Evolutionary conservation across 2,797 vertebrate species (phyloP), one percentile per base, ranked within the genome.

Genomic region (Anabacerthia variegaticeps): DNA sequence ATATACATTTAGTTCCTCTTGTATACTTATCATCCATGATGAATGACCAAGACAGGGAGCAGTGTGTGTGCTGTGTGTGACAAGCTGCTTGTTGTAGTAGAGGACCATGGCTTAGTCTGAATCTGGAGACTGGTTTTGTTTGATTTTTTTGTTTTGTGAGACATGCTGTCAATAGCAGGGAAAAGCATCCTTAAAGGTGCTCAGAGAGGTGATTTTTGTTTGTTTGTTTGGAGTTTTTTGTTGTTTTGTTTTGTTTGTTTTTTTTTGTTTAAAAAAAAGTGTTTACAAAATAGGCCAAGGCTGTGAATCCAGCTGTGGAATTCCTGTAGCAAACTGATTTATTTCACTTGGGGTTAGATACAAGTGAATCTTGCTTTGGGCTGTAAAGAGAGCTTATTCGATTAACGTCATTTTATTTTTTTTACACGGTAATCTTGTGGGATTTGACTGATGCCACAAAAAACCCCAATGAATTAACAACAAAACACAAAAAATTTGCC

Each of bases 11-110:
- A 18, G 2, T 9, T 68, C 14, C 30, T 79, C 5, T n/a, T 28
- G 21, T 8, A 0, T 46, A 2, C 43, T 32, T 37, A 3, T 58
- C 30, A 3, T 58, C 30, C 7, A 3, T 9, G n/a, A 34, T 18
- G 30, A 46, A 41, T 3, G 27, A 18, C 12, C 4, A 8, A 3
- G 26, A 7, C 2, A 15, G 36, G 54, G 44, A 41, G 52, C 5
- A 13, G 7, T 5, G 23, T 39, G 23, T 39, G 48, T 17, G 32
- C 51, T 21, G 1, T 8, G 7, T 13, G 16, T 7, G 14, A 41
- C 58, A 41, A 51, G 0, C 14, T 51, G 12, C 49, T 74, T 16
- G 3, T 34, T 55, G 30, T 23, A 32, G 23, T 3, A 36, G 21
- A 68, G 49, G 24, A 89, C 15, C 7, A 3, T 10, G 27, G 9